These are phyloP conservation scores for Morone saxatilis DNA, from an alignment of 2,113 vertebrate genomes.

Conservation along the genomic window DNA sequence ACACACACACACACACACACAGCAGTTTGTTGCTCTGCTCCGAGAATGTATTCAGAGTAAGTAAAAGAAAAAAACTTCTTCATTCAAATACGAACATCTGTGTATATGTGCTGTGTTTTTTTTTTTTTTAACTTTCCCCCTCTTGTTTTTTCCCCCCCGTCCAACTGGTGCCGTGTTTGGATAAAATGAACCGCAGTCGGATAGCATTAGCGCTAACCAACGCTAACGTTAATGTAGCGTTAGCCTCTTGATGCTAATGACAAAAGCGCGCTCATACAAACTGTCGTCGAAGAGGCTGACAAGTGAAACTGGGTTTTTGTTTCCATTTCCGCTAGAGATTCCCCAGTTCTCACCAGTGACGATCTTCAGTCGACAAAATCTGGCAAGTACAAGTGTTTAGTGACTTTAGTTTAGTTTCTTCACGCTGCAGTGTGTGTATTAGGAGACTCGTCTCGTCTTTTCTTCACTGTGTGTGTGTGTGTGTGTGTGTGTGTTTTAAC, in stretches of 20 bases:
- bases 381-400: slow-evolving; percentile 70
- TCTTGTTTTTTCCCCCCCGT: too few species aligned
- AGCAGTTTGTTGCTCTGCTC: background rate
- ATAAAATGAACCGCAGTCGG: background rate
- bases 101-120: background rate
- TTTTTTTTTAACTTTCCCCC: too few species aligned
- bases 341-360: slow-evolving; percentile 17
- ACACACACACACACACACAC: background rate
- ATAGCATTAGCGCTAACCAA: background rate
- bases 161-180: background rate
- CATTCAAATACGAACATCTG: background rate
- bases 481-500: slow-evolving; percentile 4
- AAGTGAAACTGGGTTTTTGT: slow-evolving; percentile 25
- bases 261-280: background rate
- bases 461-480: background rate
- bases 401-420: background rate
- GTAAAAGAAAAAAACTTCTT: background rate
- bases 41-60: slow-evolving; percentile 67
- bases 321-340: slow-evolving; percentile 62
- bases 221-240: background rate
- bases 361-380: slow-evolving; percentile 44
- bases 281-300: slow-evolving; percentile 16
- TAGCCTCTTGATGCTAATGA: background rate
- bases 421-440: background rate
- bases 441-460: background rate